Evolutionary conservation across 1,140 invertebrate genomes (phyloP).

Genomic region (Listronotus bonariensis): DNA sequence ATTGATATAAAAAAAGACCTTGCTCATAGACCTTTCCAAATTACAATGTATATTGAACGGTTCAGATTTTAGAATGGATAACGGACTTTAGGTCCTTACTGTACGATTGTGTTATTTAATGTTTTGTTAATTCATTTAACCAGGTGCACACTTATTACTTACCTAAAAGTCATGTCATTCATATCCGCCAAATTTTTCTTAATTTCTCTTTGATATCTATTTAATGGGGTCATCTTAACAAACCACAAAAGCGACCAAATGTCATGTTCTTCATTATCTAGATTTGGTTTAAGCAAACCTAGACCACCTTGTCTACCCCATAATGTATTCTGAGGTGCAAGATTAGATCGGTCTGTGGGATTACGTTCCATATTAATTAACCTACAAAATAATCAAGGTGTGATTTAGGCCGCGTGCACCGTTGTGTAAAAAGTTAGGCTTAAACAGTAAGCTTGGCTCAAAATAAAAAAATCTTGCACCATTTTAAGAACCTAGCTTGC

Average conservation of each 20-base stretch:
- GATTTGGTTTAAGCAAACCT: constrained; percentile 35
- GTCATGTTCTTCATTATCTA: constrained; percentile 35
- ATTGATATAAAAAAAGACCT: too few relatives aligned
- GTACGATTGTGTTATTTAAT: too few relatives aligned
- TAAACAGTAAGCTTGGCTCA: too few relatives aligned
- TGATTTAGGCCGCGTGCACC: neutral
- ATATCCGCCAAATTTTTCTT: constrained; percentile 51
- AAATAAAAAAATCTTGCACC: constrained; percentile 11
- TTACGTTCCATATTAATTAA: constrained; percentile 42
- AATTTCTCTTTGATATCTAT: constrained; percentile 40
- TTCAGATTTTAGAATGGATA: too few relatives aligned
- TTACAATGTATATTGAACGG: too few relatives aligned
- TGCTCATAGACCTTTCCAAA: too few relatives aligned
- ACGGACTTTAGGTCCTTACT: too few relatives aligned
- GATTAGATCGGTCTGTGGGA: constrained; percentile 30
- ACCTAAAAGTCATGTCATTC: constrained; percentile 53
- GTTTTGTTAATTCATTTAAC: too few relatives aligned
- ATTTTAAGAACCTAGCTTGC: too few relatives aligned
- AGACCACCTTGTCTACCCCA: constrained; percentile 40
- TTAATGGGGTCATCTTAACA: constrained; percentile 37
- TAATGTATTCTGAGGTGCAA: constrained; percentile 24
- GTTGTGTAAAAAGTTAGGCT: neutral
- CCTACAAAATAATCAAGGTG: constrained; percentile 39
- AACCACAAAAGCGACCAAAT: constrained; percentile 47
- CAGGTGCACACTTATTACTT: constrained; percentile 37